Evolutionary conservation across 2,113 vertebrate species (phyloP).

Genomic region (Gallinago media): DNA sequence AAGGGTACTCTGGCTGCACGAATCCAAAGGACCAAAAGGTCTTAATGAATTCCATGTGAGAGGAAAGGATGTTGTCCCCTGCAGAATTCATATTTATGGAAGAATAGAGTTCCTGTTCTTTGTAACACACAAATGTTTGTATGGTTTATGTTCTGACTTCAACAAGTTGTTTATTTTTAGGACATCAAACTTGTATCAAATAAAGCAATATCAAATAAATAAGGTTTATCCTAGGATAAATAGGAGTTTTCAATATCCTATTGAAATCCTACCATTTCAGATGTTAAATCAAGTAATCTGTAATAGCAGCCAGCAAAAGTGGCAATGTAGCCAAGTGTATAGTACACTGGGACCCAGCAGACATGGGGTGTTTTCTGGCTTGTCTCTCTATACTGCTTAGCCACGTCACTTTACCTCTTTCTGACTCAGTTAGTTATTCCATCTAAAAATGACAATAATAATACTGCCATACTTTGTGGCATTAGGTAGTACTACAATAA

Average conservation of each 20-base stretch:
- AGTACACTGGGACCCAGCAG: neutral
- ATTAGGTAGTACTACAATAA: neutral
- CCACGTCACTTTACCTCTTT: neutral
- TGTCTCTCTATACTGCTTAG: neutral
- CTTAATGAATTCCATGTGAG: neutral
- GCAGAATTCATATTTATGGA: neutral
- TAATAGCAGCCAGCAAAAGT: neutral
- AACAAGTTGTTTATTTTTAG: neutral
- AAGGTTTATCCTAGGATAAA: neutral
- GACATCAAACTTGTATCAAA: neutral
- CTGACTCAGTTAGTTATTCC: constrained; percentile 3
- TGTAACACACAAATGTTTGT: neutral
- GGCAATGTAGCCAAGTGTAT: neutral
- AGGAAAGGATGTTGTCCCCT: neutral
- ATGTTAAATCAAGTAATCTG: neutral
- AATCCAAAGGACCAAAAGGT: neutral
- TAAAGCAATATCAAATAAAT: neutral
- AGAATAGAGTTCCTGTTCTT: neutral
- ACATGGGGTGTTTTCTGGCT: neutral
- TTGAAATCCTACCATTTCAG: neutral
- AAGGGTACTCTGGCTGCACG: neutral
- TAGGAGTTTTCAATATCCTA: neutral
- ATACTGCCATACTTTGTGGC: neutral
- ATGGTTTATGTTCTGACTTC: neutral
- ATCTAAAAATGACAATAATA: neutral